Evolutionary conservation across 2,113 vertebrate species (phyloP).

Genomic region (Tychaedon coryphoeus): DNA sequence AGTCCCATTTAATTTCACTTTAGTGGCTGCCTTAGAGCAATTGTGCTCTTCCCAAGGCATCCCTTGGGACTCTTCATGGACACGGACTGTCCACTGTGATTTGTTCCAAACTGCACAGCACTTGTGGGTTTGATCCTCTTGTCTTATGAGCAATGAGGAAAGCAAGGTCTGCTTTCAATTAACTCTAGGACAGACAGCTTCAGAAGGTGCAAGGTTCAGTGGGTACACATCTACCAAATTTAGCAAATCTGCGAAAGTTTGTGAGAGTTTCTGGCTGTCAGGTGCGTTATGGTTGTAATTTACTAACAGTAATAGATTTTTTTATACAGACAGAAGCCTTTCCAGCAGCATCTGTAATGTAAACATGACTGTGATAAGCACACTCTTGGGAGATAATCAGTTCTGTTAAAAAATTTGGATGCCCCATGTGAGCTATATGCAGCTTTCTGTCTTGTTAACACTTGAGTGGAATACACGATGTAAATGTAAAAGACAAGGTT

Average conservation of each 20-base stretch:
- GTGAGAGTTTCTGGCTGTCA: not conserved
- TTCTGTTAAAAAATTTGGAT: not conserved
- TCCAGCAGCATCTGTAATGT: not conserved
- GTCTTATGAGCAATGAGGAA: not conserved
- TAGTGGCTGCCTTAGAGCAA: not conserved
- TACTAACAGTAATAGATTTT: not conserved
- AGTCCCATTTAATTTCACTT: not conserved
- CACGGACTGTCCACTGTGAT: fast-evolving
- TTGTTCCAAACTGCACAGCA: not conserved
- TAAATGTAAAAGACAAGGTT: not conserved
- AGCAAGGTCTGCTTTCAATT: not conserved
- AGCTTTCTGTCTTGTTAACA: not conserved
- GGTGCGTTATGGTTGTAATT: not conserved
- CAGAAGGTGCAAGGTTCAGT: not conserved
- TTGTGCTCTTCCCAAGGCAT: fast-evolving
- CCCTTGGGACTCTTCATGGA: not conserved
- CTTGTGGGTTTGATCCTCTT: not conserved
- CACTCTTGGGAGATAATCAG: not conserved
- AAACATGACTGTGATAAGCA: not conserved
- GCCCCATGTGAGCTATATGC: not conserved
- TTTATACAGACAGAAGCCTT: not conserved
- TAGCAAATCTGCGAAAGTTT: not conserved
- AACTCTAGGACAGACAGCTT: not conserved
- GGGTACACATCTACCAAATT: not conserved
- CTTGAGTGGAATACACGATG: fast-evolving